These are phyloP conservation scores for Falco biarmicus DNA, from an alignment of 2,797 vertebrate genomes.

Conservation along the genomic window DNA sequence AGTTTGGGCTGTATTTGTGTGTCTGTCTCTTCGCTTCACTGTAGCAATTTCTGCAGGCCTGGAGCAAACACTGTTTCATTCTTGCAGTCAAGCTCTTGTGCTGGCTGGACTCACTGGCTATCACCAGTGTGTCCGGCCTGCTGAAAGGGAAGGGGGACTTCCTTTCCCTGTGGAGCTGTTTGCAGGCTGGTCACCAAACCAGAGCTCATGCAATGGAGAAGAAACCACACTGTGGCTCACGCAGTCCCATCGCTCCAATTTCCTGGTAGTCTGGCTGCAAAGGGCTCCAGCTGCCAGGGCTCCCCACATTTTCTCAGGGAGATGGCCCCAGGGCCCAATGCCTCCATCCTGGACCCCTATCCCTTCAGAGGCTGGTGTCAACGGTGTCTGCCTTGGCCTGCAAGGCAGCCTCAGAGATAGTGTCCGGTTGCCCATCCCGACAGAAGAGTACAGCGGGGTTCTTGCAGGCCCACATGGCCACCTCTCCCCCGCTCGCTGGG, in stretches of 20 bases:
- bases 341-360: fast-evolving
- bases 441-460: slow-evolving; percentile 93
- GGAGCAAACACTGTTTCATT: neutral
- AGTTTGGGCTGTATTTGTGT: slow-evolving; percentile 10
- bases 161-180: neutral
- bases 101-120: fast-evolving
- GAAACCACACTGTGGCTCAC: neutral
- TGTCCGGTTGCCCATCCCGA: slow-evolving; percentile 82
- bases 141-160: neutral
- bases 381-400: slow-evolving; percentile 73
- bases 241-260: fast-evolving
- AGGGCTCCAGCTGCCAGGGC: neutral
- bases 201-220: neutral
- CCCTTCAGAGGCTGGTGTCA: slow-evolving; percentile 86
- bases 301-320: fast-evolving
- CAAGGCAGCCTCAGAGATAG: slow-evolving; percentile 50
- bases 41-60: neutral
- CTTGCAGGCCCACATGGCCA: slow-evolving; percentile 93
- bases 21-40: neutral
- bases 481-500: slow-evolving; percentile 79
- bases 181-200: fast-evolving
- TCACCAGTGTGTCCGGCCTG: neutral
- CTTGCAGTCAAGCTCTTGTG: neutral
- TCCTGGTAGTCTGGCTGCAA: neutral
- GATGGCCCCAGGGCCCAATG: fast-evolving